Percentiles rank a stretch among this genome's conserved stretches.
Conservation (phyloP, 2,113 vertebrate genomes). For the human region DNA sequence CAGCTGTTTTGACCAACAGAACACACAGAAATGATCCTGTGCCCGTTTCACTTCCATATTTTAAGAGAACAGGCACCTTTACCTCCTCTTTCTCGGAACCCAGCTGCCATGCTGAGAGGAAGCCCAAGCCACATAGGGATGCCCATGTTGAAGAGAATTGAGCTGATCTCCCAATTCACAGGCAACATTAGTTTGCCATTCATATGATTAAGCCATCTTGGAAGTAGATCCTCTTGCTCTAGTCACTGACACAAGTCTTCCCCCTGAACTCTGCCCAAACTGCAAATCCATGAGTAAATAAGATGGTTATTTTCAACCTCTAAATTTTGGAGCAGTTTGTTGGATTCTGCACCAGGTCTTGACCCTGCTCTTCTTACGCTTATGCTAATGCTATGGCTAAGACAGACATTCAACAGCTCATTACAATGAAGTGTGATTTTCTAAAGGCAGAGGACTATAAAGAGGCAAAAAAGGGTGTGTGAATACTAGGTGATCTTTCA, state of each 20-base stretch:
- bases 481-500: neutral
- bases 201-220: neutral
- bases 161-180: neutral
- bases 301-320: neutral
- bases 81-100: neutral
- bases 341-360: neutral
- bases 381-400: neutral
- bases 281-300: neutral
- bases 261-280: neutral
- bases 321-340: neutral
- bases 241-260: neutral
- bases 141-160: neutral
- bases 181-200: too few species aligned
- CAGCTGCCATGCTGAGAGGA: neutral
- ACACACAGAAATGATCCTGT: neutral
- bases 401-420: neutral
- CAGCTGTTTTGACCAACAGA: neutral
- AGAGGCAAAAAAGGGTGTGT: neutral
- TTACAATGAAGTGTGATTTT: neutral
- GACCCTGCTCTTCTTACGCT: neutral
- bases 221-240: neutral
- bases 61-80: neutral
- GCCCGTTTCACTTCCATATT: neutral
- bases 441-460: neutral
- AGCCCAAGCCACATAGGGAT: neutral